Conservation (phyloP, 2,888 invertebrate species). For the Apodemia mormo region DNA sequence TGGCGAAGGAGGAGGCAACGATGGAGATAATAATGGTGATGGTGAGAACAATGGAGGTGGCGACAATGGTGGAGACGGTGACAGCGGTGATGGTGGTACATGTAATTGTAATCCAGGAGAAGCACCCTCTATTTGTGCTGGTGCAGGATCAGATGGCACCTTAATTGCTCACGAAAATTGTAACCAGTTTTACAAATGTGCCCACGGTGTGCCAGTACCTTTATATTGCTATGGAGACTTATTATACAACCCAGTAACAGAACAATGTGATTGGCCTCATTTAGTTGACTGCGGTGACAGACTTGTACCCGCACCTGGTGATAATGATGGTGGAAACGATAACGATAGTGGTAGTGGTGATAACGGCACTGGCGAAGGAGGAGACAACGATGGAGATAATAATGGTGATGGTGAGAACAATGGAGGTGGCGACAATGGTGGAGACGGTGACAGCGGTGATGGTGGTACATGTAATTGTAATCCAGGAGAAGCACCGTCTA, state of each 20-base stretch:
- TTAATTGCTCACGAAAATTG: constrained; percentile 49
- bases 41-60: not conserved
- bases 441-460: constrained; percentile 10
- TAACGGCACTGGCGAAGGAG: not conserved
- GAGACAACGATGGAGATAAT: not conserved
- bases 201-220: constrained; percentile 29
- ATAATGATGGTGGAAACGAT: constrained; percentile 21
- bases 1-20: not conserved
- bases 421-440: constrained; percentile 16
- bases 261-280: constrained; percentile 47
- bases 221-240: constrained; percentile 31
- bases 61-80: constrained; percentile 8
- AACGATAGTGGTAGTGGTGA: not conserved
- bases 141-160: constrained; percentile 43
- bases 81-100: constrained; percentile 16
- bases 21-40: not conserved
- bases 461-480: constrained; percentile 32
- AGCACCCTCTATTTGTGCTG: constrained; percentile 45
- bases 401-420: not conserved
- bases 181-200: constrained; percentile 49
- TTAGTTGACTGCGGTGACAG: constrained; percentile 45
- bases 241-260: constrained; percentile 41
- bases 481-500: constrained; percentile 42
- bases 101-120: constrained; percentile 40
- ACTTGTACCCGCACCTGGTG: constrained; percentile 31